phyloP scores from a whole-genome alignment of 2,797 vertebrate species.

The Merluccius polli region DNA sequence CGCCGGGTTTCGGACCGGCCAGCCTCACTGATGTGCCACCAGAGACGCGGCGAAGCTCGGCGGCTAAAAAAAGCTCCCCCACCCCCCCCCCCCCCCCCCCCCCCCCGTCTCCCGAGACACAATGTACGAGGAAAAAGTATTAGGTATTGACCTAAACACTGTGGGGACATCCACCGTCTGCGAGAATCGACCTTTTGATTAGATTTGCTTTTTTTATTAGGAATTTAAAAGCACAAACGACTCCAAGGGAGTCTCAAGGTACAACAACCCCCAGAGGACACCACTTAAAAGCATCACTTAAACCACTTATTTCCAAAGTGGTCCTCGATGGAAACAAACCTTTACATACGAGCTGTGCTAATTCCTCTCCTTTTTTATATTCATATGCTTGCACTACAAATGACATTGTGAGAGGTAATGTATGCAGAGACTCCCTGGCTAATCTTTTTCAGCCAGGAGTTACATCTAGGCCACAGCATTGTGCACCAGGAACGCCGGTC shows the following conservation, averaged over 20 bases:
- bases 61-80: neutral
- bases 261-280: too few species aligned
- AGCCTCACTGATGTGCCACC: neutral
- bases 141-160: neutral
- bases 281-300: too few species aligned
- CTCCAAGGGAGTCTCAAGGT: too few species aligned
- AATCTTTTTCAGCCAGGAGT: neutral
- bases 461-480: neutral
- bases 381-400: neutral
- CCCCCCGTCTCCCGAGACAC: neutral
- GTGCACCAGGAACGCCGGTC: too few species aligned
- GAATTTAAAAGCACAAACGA: too few species aligned
- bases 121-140: neutral
- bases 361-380: neutral
- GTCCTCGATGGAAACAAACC: too few species aligned
- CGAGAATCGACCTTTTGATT: too few species aligned
- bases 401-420: neutral
- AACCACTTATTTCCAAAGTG: too few species aligned
- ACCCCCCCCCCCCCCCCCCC: neutral
- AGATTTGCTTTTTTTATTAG: too few species aligned
- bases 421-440: too few species aligned
- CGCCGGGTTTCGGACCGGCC: neutral
- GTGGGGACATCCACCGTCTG: neutral
- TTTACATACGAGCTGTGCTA: too few species aligned
- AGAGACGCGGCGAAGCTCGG: neutral